Conservation (phyloP, 2,888 invertebrate species). For the Dorcus parallelipipedus region DNA sequence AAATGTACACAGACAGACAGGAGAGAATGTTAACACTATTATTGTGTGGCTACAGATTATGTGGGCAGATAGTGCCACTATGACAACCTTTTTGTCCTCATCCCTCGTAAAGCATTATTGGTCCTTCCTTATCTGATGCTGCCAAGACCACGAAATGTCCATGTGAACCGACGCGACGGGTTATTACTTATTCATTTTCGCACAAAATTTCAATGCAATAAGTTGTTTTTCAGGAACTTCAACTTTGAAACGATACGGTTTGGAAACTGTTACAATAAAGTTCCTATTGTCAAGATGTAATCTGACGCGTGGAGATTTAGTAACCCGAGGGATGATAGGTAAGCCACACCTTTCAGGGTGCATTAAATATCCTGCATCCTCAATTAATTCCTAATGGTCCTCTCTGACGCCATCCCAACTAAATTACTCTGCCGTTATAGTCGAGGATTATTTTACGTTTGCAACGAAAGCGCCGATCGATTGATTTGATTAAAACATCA, state of each 20-base stretch:
- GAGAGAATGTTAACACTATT: slow-evolving; percentile 14
- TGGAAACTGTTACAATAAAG: slow-evolving; percentile 33
- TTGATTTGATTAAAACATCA: background rate
- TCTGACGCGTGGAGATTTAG: background rate
- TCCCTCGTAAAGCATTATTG: background rate
- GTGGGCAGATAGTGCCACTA: slow-evolving; percentile 7
- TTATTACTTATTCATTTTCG: too few relatives aligned
- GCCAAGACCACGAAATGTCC: too few relatives aligned
- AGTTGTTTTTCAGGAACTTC: too few relatives aligned
- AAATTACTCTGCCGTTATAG: background rate
- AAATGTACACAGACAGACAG: slow-evolving; percentile 12
- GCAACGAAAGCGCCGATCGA: background rate
- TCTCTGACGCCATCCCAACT: slow-evolving; percentile 10
- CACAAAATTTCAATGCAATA: too few relatives aligned
- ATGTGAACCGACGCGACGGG: too few relatives aligned
- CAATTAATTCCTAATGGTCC: slow-evolving; percentile 35
- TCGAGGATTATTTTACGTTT: background rate
- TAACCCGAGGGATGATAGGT: slow-evolving; percentile 33
- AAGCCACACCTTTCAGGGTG: slow-evolving; percentile 43
- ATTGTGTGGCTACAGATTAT: slow-evolving; percentile 15
- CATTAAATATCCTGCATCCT: slow-evolving; percentile 35
- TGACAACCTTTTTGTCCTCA: slow-evolving; percentile 14
- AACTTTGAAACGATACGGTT: slow-evolving; percentile 31
- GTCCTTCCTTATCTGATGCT: too few relatives aligned
- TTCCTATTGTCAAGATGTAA: too few relatives aligned